These are phyloP conservation scores for Siderastrea siderea DNA, from an alignment of 92 coral and sea anemone genomes.

Conservation along the genomic window DNA sequence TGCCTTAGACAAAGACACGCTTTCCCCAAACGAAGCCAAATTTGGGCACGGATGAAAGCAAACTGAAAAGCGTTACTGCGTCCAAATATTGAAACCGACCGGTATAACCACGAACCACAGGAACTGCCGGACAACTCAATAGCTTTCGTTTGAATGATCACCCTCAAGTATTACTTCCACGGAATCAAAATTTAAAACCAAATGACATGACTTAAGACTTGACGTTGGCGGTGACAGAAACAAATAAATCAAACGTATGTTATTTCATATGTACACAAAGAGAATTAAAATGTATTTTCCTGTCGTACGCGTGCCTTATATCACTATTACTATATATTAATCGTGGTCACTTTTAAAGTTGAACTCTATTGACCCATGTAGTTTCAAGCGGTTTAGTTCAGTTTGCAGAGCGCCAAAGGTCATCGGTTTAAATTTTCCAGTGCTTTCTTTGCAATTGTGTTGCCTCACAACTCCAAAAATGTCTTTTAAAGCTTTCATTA, in stretches of 20 bases:
- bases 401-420: neutral
- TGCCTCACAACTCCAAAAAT: neutral
- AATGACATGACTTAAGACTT: too few species aligned
- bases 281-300: neutral
- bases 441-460: too few species aligned
- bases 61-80: neutral
- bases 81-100: neutral
- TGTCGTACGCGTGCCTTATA: neutral
- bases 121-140: too few species aligned
- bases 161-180: too few species aligned
- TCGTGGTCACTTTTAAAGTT: neutral
- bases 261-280: neutral
- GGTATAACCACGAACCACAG: too few species aligned
- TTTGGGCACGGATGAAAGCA: neutral
- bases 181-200: too few species aligned
- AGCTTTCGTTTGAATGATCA: too few species aligned
- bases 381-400: too few species aligned
- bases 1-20: neutral
- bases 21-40: too few species aligned
- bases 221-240: neutral
- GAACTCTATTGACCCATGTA: neutral
- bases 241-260: neutral
- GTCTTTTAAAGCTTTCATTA: neutral
- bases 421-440: neutral
- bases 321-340: neutral